These are phyloP conservation scores for Hyalella azteca DNA, from an alignment of 2,888 invertebrate species.

Conservation along the genomic window DNA sequence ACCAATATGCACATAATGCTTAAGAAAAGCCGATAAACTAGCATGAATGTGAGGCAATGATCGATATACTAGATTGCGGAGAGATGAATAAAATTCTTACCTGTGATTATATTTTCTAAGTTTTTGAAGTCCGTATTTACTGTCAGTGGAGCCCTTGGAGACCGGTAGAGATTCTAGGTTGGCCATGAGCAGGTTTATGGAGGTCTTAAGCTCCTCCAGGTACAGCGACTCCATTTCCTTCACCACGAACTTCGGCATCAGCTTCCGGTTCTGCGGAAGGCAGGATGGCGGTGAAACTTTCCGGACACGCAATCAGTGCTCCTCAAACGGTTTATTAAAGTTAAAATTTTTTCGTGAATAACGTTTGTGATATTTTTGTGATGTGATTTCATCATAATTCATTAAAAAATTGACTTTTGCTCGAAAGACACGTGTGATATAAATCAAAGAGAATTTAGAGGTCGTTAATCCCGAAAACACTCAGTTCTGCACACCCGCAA, in stretches of 20 bases:
- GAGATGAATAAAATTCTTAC: slow-evolving; percentile 68
- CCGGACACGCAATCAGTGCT: too few species aligned
- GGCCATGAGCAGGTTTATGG: slow-evolving; percentile 97
- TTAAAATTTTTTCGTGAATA: too few species aligned
- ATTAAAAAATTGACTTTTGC: too few species aligned
- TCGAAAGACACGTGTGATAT: too few species aligned
- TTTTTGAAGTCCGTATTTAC: slow-evolving; percentile 96
- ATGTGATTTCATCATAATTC: too few species aligned
- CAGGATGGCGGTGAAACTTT: too few species aligned
- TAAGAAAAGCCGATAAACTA: background rate
- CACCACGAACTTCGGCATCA: slow-evolving; percentile 98
- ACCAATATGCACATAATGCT: slow-evolving; percentile 36
- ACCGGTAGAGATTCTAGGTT: slow-evolving; percentile 99
- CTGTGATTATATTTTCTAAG: slow-evolving; percentile 98
- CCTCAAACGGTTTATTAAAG: too few species aligned
- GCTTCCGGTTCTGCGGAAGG: slow-evolving; percentile 79
- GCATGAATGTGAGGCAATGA: background rate
- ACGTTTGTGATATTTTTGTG: too few species aligned
- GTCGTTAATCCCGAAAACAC: too few species aligned
- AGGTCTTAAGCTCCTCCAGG: slow-evolving; percentile 96
- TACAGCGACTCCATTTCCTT: slow-evolving; percentile 99
- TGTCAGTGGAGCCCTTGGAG: slow-evolving; percentile 95
- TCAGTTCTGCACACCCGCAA: too few species aligned
- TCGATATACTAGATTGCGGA: background rate
- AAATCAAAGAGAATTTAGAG: too few species aligned